Conservation (phyloP, 2,113 vertebrate genomes). For the Circaetus gallicus region DNA sequence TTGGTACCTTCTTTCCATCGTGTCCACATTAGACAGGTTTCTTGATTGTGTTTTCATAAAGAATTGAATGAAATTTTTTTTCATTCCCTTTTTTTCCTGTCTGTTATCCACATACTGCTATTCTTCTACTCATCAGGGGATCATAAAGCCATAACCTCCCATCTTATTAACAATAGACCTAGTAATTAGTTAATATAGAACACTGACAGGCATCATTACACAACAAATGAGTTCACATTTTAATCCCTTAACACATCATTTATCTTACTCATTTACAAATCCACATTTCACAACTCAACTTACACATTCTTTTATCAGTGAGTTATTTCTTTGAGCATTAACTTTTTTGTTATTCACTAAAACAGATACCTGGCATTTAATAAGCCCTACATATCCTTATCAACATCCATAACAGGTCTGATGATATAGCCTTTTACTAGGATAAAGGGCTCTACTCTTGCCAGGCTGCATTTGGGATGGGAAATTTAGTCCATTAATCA, state of each 20-base stretch:
- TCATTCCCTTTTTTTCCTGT: neutral
- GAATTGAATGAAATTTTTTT: neutral
- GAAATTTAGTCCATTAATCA: neutral
- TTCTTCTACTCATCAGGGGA: neutral
- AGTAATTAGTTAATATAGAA: neutral
- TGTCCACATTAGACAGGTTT: neutral
- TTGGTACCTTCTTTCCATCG: neutral
- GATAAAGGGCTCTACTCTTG: neutral
- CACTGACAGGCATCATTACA: neutral
- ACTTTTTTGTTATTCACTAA: neutral
- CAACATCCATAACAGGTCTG: neutral
- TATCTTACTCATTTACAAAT: neutral
- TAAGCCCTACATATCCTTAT: neutral
- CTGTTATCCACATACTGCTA: neutral
- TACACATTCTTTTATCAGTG: neutral
- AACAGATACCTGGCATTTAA: neutral
- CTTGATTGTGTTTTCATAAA: neutral
- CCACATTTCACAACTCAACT: neutral
- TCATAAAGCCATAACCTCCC: neutral
- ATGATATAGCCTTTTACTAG: neutral
- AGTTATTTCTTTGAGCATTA: neutral
- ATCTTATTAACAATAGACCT: neutral
- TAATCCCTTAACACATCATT: constrained; percentile 16
- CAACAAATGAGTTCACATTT: constrained; percentile 4
- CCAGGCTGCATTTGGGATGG: neutral